Conservation (phyloP, 2,797 vertebrate genomes). For the Chelidonichthys spinosus region DNA sequence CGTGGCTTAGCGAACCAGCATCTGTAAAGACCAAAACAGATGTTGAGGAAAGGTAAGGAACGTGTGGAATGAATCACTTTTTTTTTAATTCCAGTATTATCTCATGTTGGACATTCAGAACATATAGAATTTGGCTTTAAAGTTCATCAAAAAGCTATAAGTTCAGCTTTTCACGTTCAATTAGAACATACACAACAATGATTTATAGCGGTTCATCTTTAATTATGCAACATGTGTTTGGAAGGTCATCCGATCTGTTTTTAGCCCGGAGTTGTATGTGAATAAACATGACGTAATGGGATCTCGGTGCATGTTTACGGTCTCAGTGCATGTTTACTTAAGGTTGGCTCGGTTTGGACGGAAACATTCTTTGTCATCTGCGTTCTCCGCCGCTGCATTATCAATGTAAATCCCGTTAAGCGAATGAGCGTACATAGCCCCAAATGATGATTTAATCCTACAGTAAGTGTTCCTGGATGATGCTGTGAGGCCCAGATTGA, state of each 20-base stretch:
- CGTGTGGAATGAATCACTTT: neutral
- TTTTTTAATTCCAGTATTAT: neutral
- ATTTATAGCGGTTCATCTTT: constrained; percentile 8
- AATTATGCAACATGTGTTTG: constrained; percentile 20
- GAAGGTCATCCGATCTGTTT: constrained; percentile 6
- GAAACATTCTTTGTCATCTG: constrained; percentile 47
- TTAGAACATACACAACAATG: neutral
- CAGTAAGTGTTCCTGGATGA: constrained; percentile 70
- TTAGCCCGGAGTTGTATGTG: constrained; percentile 24
- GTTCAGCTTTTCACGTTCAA: constrained; percentile 6
- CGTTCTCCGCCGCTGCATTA: constrained; percentile 47
- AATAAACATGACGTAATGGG: constrained; percentile 54
- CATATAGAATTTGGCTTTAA: neutral
- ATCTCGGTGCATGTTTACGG: constrained; percentile 34
- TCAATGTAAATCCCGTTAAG: constrained; percentile 72
- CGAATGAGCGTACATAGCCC: constrained; percentile 71
- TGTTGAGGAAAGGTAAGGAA: constrained; percentile 14
- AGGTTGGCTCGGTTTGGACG: constrained; percentile 25
- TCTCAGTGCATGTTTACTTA: constrained; percentile 21
- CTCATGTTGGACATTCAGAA: too few species aligned
- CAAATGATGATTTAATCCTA: constrained; percentile 73
- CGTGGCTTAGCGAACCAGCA: constrained; percentile 11
- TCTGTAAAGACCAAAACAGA: constrained; percentile 32
- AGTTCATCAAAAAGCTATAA: neutral
- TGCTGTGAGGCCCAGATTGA: constrained; percentile 52